These are phyloP conservation scores for Meloidogyne exigua DNA, from an alignment of 1,140 invertebrate species.

Conservation along the genomic window DNA sequence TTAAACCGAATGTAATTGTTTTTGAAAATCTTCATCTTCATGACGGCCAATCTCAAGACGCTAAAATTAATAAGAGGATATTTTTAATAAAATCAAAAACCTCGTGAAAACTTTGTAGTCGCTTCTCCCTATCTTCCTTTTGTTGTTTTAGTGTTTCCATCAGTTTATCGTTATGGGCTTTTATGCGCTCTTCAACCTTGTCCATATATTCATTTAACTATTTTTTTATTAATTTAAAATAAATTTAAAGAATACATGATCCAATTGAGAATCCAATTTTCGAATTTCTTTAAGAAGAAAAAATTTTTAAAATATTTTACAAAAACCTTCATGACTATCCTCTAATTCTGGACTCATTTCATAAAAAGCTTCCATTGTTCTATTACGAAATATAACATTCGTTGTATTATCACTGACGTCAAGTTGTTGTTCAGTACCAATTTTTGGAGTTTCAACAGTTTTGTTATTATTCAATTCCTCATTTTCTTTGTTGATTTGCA, in stretches of 20 bases:
- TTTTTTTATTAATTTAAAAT: background rate
- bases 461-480: background rate
- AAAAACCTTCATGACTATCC: constrained; percentile 19
- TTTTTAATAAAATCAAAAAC: too few relatives aligned
- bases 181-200: constrained; percentile 49
- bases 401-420: background rate
- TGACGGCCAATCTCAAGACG: constrained; percentile 42
- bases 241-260: constrained; percentile 26
- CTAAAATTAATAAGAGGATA: too few relatives aligned
- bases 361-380: background rate
- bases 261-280: constrained; percentile 49
- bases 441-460: background rate
- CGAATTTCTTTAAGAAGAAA: constrained; percentile 43
- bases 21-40: constrained; percentile 53
- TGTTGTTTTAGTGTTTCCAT: constrained; percentile 48
- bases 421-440: background rate
- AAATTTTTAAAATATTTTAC: background rate
- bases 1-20: constrained; percentile 37
- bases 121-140: constrained; percentile 51
- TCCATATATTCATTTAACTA: constrained; percentile 48
- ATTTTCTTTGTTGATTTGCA: background rate
- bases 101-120: constrained; percentile 53
- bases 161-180: constrained; percentile 46
- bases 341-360: constrained; percentile 26
- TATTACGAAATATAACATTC: background rate